Evolutionary conservation across 2,113 vertebrate genomes (phyloP).

Genomic region (Cercopithecus mona): DNA sequence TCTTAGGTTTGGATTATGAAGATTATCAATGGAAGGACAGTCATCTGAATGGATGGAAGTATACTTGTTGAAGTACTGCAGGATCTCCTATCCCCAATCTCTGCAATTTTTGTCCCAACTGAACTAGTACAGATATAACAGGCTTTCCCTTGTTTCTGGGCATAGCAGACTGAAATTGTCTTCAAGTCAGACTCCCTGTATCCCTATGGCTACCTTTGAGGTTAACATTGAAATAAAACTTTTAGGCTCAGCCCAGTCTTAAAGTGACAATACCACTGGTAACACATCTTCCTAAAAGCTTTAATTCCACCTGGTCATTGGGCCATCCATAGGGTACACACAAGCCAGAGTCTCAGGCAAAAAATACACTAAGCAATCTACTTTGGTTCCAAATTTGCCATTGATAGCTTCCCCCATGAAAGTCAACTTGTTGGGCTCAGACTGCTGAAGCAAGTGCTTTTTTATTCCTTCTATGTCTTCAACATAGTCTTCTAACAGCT

Average conservation of each 20-base stretch:
- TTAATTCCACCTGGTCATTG: constrained; percentile 88
- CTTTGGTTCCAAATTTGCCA: constrained; percentile 90
- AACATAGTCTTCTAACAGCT: constrained; percentile 87
- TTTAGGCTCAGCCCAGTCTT: constrained; percentile 91
- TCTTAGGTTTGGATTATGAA: constrained; percentile 88
- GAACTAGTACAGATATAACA: constrained; percentile 92
- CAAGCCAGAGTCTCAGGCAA: constrained; percentile 88
- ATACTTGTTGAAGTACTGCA: constrained; percentile 91
- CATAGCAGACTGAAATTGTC: constrained; percentile 91
- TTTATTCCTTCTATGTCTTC: constrained; percentile 88
- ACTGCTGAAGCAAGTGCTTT: constrained; percentile 88
- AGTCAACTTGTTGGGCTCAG: constrained; percentile 86
- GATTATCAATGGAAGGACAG: constrained; percentile 91
- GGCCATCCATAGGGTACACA: constrained; percentile 86
- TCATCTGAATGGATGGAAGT: constrained; percentile 88
- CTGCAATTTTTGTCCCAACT: constrained; percentile 89
- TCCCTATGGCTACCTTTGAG: constrained; percentile 80
- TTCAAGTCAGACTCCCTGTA: constrained; percentile 86
- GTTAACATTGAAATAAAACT: constrained; percentile 88
- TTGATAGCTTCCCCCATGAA: constrained; percentile 89
- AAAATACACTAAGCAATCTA: constrained; percentile 91
- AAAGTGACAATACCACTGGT: constrained; percentile 91
- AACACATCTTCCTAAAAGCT: constrained; percentile 90
- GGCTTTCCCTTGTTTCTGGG: constrained; percentile 90
- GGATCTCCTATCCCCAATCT: constrained; percentile 40